phyloP scores from a whole-genome alignment of 2,113 vertebrate genomes.

The Megaleporinus macrocephalus region DNA sequence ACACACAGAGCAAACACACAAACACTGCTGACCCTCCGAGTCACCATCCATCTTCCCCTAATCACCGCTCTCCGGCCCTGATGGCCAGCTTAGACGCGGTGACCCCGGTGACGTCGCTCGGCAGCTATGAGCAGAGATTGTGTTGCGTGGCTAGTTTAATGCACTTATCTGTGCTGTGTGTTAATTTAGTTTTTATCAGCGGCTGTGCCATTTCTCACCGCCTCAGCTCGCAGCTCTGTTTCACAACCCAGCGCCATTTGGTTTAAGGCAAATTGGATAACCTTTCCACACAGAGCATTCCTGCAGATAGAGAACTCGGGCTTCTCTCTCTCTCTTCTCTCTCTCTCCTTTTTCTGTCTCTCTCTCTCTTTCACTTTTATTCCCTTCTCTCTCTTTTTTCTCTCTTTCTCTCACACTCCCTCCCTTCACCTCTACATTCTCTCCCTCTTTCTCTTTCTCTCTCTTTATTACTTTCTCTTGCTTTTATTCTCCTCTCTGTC shows the following conservation, averaged over 20 bases:
- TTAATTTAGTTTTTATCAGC: conserved; percentile 32
- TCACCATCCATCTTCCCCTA: conserved; percentile 77
- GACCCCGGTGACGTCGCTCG: conserved; percentile 45
- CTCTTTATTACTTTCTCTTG: background rate
- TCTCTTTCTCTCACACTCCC: background rate
- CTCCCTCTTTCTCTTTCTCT: background rate
- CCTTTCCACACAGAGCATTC: conserved; percentile 65
- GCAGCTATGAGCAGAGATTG: conserved; percentile 44
- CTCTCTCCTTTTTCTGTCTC: background rate
- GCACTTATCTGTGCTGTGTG: conserved; percentile 35
- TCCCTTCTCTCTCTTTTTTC: background rate
- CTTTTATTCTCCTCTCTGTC: too few species aligned
- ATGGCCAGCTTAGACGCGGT: conserved; percentile 40
- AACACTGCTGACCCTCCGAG: conserved; percentile 75
- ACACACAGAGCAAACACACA: conserved; percentile 81
- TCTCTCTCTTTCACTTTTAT: conserved; percentile 1
- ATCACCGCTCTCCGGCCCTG: conserved; percentile 58
- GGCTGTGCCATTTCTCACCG: conserved; percentile 55
- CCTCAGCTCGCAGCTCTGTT: conserved; percentile 49
- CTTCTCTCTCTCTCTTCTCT: conserved; percentile 17
- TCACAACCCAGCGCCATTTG: conserved; percentile 61
- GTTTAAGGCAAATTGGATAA: conserved; percentile 74
- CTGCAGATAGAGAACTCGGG: conserved; percentile 52
- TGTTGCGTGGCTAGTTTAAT: conserved; percentile 21
- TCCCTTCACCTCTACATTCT: too few species aligned